phyloP scores from a whole-genome alignment of 2,888 invertebrate genomes.

The Actias luna region DNA sequence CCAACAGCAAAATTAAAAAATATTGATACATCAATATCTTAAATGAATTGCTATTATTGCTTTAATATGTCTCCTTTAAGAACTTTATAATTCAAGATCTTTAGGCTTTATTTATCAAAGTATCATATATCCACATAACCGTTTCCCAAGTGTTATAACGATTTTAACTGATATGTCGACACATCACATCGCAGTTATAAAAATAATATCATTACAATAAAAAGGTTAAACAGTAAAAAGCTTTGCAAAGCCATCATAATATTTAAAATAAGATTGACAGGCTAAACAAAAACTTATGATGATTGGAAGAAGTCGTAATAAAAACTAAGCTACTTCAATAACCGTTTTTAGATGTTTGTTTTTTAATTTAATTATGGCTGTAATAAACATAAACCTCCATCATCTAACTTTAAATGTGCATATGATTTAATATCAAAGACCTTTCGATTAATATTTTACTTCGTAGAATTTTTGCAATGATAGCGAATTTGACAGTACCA shows the following conservation, averaged over 20 bases:
- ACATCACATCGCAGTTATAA: neutral
- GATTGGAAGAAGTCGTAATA: neutral
- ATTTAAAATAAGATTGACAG: conserved; percentile 1
- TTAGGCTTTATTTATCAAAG: neutral
- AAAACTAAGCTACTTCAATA: conserved; percentile 1
- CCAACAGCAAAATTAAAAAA: too few species aligned
- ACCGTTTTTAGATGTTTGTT: neutral
- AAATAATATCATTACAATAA: neutral
- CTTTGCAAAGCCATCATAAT: neutral
- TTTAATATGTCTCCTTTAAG: too few species aligned
- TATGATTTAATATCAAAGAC: too few species aligned
- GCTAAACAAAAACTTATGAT: conserved; percentile 1
- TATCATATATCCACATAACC: neutral
- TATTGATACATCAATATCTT: too few species aligned
- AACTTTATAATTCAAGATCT: too few species aligned
- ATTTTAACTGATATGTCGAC: neutral
- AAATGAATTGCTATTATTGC: too few species aligned
- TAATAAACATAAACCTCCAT: too few species aligned
- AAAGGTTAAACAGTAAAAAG: neutral
- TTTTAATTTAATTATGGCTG: neutral
- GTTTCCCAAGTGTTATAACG: neutral
- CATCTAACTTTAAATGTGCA: too few species aligned
- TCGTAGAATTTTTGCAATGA: too few species aligned
- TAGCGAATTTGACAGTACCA: too few species aligned
- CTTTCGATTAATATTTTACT: too few species aligned